Evolutionary conservation across 37 sponge, comb jelly and placozoan genomes (phyloP).

Genomic region (Axinella damicornis): DNA sequence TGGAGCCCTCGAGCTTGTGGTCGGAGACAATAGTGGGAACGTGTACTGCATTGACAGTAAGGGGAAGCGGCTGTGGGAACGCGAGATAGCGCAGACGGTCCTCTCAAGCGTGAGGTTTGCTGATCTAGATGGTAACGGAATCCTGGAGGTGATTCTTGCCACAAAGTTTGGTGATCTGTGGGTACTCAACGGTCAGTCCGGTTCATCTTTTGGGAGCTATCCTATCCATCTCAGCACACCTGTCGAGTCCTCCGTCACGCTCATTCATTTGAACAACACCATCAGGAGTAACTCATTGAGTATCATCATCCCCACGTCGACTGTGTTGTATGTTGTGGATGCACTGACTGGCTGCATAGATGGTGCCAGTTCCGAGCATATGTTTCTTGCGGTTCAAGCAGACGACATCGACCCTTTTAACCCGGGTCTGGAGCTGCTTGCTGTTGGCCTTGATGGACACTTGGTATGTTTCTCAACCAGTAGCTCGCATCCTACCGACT

Average conservation of each 20-base stretch:
- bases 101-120: constrained; percentile 39
- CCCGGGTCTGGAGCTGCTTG: constrained; percentile 61
- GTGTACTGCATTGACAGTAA: constrained; percentile 49
- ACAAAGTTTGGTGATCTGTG: constrained; percentile 49
- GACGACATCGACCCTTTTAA: constrained; percentile 68
- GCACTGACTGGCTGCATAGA: constrained; percentile 21
- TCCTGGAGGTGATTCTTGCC: constrained; percentile 50
- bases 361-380: not conserved
- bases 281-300: not conserved
- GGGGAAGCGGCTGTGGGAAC: constrained; percentile 65
- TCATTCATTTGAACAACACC: constrained; percentile 17
- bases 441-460: constrained; percentile 35
- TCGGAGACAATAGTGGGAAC: constrained; percentile 76
- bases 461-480: constrained; percentile 36
- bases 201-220: not conserved
- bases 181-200: constrained; percentile 48
- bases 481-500: not conserved
- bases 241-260: constrained; percentile 15
- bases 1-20: constrained; percentile 59
- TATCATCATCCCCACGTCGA: constrained; percentile 13
- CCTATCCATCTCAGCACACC: constrained; percentile 39
- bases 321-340: constrained; percentile 36
- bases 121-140: constrained; percentile 40
- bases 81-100: constrained; percentile 5
- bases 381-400: constrained; percentile 18